Percentiles rank a stretch among this genome's conserved stretches.
Evolutionary conservation across 2,113 vertebrate genomes (phyloP).

Genomic region (Tringa solitaria): DNA sequence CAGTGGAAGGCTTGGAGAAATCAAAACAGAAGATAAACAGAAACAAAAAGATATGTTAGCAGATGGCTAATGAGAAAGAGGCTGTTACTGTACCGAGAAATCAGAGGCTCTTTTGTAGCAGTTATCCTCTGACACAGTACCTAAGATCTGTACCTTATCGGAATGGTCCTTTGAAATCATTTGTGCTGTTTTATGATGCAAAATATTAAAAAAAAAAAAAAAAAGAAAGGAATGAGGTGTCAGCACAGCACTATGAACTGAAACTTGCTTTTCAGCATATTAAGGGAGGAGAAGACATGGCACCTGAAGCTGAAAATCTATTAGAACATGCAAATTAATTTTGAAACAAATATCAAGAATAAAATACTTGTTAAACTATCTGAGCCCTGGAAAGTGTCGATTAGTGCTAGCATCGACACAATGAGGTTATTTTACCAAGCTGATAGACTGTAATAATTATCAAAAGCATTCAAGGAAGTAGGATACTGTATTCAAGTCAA

Average conservation of each 20-base stretch:
- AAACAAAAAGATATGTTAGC: not conserved
- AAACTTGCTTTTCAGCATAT: not conserved
- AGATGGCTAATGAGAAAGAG: not conserved
- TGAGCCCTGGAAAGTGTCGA: not conserved
- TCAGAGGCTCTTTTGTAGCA: not conserved
- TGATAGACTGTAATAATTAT: not conserved
- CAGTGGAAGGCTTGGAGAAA: not conserved
- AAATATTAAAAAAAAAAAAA: not conserved
- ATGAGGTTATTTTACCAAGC: slow-evolving; percentile 1
- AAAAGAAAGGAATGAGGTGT: not conserved
- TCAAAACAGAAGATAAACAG: not conserved
- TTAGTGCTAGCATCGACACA: not conserved
- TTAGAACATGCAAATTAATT: not conserved
- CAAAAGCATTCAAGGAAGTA: not conserved
- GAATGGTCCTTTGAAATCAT: not conserved
- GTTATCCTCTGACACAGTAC: not conserved
- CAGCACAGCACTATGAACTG: not conserved
- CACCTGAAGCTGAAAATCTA: not conserved
- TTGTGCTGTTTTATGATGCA: not conserved
- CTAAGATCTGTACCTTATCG: not conserved
- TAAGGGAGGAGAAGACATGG: not conserved
- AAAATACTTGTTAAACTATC: not conserved
- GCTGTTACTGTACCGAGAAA: not conserved
- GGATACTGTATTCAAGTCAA: not conserved
- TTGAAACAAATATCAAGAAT: not conserved